Evolutionary conservation across 2,888 invertebrate genomes (phyloP).

Genomic region (Cotesia congregata): DNA sequence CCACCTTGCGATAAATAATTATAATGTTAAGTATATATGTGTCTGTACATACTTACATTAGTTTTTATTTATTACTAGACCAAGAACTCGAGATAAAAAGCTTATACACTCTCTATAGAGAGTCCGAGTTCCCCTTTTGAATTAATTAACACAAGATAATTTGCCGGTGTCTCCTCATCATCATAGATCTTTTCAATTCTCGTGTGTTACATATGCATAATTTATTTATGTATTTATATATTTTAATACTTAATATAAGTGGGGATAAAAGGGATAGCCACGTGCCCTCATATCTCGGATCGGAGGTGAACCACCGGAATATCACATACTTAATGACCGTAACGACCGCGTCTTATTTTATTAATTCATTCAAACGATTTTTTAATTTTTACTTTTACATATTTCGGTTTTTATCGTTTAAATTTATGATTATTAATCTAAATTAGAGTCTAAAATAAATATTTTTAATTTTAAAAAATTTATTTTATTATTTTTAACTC

Average conservation of each 20-base stretch:
- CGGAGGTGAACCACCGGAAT: slow-evolving; percentile 39
- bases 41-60: slow-evolving; percentile 20
- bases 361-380: slow-evolving; percentile 38
- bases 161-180: slow-evolving; percentile 18
- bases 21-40: neutral
- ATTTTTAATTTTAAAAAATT: too few relatives aligned
- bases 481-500: too few relatives aligned
- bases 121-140: slow-evolving; percentile 50
- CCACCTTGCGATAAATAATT: slow-evolving; percentile 60
- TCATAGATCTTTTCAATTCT: neutral
- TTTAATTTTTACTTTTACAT: slow-evolving; percentile 13
- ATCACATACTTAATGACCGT: slow-evolving; percentile 48
- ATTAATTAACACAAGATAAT: slow-evolving; percentile 43
- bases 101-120: neutral
- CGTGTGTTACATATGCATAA: slow-evolving; percentile 26
- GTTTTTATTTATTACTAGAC: slow-evolving; percentile 34
- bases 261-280: slow-evolving; percentile 33
- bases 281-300: slow-evolving; percentile 41
- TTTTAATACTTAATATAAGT: slow-evolving; percentile 20
- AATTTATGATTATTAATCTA: too few relatives aligned
- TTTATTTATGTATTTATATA: slow-evolving; percentile 41
- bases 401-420: too few relatives aligned
- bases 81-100: neutral
- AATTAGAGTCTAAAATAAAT: too few relatives aligned
- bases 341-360: slow-evolving; percentile 26